These are phyloP conservation scores for Arrhamphus sclerolepis DNA, from an alignment of 2,797 vertebrate genomes.

Conservation along the genomic window DNA sequence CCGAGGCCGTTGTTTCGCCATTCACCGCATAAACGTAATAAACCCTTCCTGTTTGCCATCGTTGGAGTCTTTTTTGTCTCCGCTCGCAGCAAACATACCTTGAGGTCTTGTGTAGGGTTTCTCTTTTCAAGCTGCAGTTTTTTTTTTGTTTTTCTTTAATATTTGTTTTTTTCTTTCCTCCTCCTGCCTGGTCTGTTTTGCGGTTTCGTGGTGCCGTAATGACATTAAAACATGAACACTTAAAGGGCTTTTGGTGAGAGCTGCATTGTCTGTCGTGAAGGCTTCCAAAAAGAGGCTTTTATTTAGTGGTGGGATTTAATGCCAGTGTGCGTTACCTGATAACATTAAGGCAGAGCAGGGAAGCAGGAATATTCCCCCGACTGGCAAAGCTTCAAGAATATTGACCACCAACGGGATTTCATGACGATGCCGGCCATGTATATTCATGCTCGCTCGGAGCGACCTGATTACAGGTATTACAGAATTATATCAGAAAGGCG, in stretches of 20 bases:
- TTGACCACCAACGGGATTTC: constrained; percentile 85
- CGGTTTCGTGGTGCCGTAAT: constrained; percentile 79
- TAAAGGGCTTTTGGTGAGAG: constrained; percentile 83
- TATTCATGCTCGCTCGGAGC: constrained; percentile 75
- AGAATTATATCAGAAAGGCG: constrained; percentile 79
- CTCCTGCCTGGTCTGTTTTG: constrained; percentile 68
- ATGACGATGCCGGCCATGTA: constrained; percentile 76
- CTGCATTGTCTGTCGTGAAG: constrained; percentile 80
- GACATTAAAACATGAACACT: constrained; percentile 85
- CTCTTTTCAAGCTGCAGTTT: constrained; percentile 69
- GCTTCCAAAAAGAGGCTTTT: constrained; percentile 84
- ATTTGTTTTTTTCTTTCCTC: constrained; percentile 25
- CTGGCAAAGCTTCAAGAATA: constrained; percentile 83
- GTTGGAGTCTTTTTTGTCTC: constrained; percentile 71
- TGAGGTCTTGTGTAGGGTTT: constrained; percentile 82
- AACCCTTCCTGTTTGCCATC: constrained; percentile 72
- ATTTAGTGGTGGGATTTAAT: constrained; percentile 84
- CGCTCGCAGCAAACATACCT: constrained; percentile 80
- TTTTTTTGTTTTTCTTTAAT: constrained; percentile 10
- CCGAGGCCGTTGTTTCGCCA: constrained; percentile 78
- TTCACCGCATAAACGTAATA: constrained; percentile 78
- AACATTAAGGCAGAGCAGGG: constrained; percentile 81
- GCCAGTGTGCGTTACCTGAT: constrained; percentile 87
- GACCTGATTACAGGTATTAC: constrained; percentile 82
- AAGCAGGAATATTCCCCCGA: constrained; percentile 72